phyloP scores from a whole-genome alignment of 1,140 invertebrate genomes.

The Brachionus plicatilis region DNA sequence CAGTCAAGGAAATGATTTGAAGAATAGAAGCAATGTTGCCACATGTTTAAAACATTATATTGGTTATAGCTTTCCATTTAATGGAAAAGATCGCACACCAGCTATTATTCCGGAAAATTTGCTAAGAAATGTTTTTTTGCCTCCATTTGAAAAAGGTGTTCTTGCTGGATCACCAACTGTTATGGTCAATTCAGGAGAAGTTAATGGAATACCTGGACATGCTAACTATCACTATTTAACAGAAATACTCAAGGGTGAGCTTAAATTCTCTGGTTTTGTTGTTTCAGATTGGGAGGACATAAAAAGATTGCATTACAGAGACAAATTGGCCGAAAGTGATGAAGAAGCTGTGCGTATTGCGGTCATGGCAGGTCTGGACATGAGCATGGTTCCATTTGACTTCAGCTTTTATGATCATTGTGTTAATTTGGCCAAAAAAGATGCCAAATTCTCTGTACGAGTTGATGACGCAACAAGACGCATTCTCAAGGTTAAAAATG shows the following conservation, averaged over 20 bases:
- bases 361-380: slow-evolving; percentile 4
- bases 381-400: slow-evolving; percentile 23
- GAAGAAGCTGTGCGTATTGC: slow-evolving; percentile 13
- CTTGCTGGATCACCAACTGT: not conserved
- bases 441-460: not conserved
- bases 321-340: not conserved
- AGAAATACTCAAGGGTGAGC: not conserved
- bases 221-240: slow-evolving; percentile 9
- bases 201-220: slow-evolving; percentile 25
- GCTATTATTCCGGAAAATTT: not conserved
- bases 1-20: not conserved
- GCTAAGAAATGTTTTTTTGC: not conserved
- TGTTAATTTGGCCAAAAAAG: not conserved
- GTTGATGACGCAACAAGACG: not conserved
- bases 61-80: not conserved
- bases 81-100: not conserved
- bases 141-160: slow-evolving; percentile 19
- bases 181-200: slow-evolving; percentile 15
- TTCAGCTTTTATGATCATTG: not conserved
- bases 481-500: not conserved
- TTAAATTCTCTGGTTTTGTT: not conserved
- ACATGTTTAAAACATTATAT: slow-evolving; percentile 22
- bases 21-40: not conserved
- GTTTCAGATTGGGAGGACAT: slow-evolving; percentile 28
- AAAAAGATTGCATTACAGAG: not conserved